Conservation (phyloP, 2,888 invertebrate species). For the Xestoiulus laeticollis region DNA sequence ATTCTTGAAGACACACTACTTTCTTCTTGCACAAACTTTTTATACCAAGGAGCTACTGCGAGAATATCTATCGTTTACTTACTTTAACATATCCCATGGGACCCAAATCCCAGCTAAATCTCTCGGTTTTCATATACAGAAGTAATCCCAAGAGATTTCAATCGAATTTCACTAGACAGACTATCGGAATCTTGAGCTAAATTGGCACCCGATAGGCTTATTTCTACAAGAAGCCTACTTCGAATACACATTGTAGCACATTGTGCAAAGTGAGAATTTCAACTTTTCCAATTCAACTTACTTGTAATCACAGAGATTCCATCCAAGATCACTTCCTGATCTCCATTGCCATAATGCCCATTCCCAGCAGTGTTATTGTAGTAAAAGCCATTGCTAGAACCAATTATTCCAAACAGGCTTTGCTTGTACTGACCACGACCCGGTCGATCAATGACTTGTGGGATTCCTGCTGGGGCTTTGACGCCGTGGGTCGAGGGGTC, state of each 20-base stretch:
- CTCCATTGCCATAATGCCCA: not conserved
- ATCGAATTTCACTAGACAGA: too few relatives aligned
- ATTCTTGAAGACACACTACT: too few relatives aligned
- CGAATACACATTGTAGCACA: not conserved
- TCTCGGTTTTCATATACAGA: too few relatives aligned
- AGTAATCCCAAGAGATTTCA: too few relatives aligned
- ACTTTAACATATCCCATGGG: too few relatives aligned
- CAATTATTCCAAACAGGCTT: constrained; percentile 35
- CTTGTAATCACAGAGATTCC: not conserved
- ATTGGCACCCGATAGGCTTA: too few relatives aligned
- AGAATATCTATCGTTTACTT: too few relatives aligned
- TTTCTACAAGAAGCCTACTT: too few relatives aligned
- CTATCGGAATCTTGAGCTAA: not conserved
- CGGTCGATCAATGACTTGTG: not conserved
- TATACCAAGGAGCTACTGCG: too few relatives aligned
- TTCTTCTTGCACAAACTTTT: too few relatives aligned
- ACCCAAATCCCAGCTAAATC: too few relatives aligned
- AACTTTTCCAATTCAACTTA: not conserved
- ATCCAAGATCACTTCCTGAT: not conserved
- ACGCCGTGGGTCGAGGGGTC: not conserved
- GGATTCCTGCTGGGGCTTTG: not conserved
- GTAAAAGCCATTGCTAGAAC: not conserved
- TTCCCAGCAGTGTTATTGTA: not conserved
- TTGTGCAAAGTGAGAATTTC: not conserved
- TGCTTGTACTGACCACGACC: not conserved